These are phyloP conservation scores for Apostichopus leukothele DNA, from an alignment of 53 echinoderm and acorn worm genomes.

Conservation along the genomic window DNA sequence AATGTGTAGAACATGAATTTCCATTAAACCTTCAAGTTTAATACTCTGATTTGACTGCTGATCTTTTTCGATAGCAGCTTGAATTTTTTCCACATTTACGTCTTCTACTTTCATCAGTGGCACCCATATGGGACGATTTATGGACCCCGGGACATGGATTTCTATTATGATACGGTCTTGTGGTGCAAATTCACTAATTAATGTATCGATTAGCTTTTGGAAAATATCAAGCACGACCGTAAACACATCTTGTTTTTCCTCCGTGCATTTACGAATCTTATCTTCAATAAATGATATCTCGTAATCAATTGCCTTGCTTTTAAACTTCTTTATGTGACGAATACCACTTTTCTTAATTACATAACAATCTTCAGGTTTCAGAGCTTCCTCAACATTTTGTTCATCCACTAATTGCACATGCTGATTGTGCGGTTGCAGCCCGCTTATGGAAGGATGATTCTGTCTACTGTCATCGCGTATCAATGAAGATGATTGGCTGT, in stretches of 20 bases:
- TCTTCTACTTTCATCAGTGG: background rate
- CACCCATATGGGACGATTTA: constrained; percentile 21
- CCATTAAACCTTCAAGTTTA: background rate
- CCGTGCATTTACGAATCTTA: background rate
- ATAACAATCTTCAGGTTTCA: background rate
- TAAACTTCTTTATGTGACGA: background rate
- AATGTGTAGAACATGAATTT: background rate
- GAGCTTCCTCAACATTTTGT: background rate
- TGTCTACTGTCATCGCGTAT: too few species aligned
- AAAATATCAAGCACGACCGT: background rate
- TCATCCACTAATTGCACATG: background rate
- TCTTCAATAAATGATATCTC: background rate
- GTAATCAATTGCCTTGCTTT: background rate
- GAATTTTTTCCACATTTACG: background rate
- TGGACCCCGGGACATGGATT: constrained; percentile 2
- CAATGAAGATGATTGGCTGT: too few species aligned
- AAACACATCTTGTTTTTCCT: background rate
- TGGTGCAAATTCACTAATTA: background rate
- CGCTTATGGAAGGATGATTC: too few species aligned
- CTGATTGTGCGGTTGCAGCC: too few species aligned
- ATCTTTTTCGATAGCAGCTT: background rate
- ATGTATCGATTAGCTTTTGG: background rate
- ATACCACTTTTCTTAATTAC: background rate
- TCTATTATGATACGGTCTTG: constrained; percentile 8
- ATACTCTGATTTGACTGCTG: constrained; percentile 19